A percentile compares a stretch with the other conserved stretches of the same genome.
phyloP scores from a whole-genome alignment of 2,113 vertebrate species.

The Podarcis cretensis region DNA sequence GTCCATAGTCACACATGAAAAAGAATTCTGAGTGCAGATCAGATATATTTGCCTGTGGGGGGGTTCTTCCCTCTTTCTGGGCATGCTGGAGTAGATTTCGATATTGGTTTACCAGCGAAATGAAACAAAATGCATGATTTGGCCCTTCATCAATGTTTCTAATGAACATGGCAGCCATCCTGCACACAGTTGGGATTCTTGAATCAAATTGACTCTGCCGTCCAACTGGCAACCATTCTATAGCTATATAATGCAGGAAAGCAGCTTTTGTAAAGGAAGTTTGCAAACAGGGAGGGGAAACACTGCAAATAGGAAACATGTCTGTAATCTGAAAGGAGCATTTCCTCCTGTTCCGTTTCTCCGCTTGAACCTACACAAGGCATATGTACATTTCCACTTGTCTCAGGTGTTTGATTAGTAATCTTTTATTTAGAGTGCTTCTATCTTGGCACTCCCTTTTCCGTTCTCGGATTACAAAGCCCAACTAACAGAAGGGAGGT shows the following conservation, averaged over 20 bases:
- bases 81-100: background rate
- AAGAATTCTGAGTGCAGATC: background rate
- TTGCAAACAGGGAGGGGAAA: conserved; percentile 27
- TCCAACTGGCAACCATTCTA: conserved; percentile 32
- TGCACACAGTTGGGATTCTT: conserved; percentile 16
- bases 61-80: background rate
- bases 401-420: conserved; percentile 50
- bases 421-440: conserved; percentile 48
- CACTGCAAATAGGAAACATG: conserved; percentile 55
- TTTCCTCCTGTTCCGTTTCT: conserved; percentile 35
- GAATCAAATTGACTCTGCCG: conserved; percentile 22
- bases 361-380: conserved; percentile 54
- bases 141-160: background rate
- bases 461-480: conserved; percentile 64
- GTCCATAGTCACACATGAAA: background rate
- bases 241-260: conserved; percentile 44
- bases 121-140: background rate
- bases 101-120: background rate
- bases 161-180: background rate
- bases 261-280: conserved; percentile 48
- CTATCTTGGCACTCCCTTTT: conserved; percentile 38
- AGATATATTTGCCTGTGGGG: background rate
- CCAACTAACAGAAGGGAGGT: conserved; percentile 48
- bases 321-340: conserved; percentile 60
- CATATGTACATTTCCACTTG: conserved; percentile 55